Evolutionary conservation across 2,797 vertebrate species (phyloP).

Genomic region (Thalassophryne amazonica): DNA sequence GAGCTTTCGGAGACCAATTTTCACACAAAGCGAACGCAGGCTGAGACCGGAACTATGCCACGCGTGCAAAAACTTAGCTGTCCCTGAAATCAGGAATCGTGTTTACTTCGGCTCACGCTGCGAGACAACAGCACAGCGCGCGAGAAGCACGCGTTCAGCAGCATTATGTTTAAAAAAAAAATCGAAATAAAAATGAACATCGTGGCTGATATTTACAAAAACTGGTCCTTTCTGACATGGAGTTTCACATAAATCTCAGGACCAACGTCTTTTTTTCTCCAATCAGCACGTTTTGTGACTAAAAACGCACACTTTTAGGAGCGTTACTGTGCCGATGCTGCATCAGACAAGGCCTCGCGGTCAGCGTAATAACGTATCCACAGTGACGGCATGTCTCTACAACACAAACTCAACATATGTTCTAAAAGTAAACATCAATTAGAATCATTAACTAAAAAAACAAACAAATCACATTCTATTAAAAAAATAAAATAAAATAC

Average conservation of each 20-base stretch:
- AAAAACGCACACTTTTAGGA: slow-evolving; percentile 18
- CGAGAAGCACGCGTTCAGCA: slow-evolving; percentile 65
- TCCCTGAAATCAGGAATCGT: too few relatives aligned
- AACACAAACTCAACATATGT: slow-evolving; percentile 48
- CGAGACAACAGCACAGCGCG: slow-evolving; percentile 54
- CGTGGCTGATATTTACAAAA: slow-evolving; percentile 56
- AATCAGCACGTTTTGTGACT: too few relatives aligned
- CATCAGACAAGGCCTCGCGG: slow-evolving; percentile 69
- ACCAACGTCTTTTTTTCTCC: slow-evolving; percentile 15
- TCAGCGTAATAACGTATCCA: slow-evolving; percentile 64
- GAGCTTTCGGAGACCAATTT: too few relatives aligned
- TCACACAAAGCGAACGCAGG: too few relatives aligned
- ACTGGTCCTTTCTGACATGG: slow-evolving; percentile 68
- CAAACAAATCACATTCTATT: slow-evolving; percentile 58
- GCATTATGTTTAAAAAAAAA: slow-evolving; percentile 45
- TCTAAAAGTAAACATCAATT: slow-evolving; percentile 56
- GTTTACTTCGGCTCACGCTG: slow-evolving; percentile 56
- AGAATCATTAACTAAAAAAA: slow-evolving; percentile 52
- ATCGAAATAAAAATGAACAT: slow-evolving; percentile 28
- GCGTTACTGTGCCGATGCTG: slow-evolving; percentile 42
- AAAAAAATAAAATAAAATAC: slow-evolving; percentile 64
- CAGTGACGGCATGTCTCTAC: slow-evolving; percentile 47
- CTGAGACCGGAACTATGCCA: too few relatives aligned
- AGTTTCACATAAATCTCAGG: slow-evolving; percentile 36
- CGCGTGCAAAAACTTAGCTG: too few relatives aligned